Evolutionary conservation across 2,113 vertebrate species (phyloP).

Genomic region (Choloepus hoffmanni): DNA sequence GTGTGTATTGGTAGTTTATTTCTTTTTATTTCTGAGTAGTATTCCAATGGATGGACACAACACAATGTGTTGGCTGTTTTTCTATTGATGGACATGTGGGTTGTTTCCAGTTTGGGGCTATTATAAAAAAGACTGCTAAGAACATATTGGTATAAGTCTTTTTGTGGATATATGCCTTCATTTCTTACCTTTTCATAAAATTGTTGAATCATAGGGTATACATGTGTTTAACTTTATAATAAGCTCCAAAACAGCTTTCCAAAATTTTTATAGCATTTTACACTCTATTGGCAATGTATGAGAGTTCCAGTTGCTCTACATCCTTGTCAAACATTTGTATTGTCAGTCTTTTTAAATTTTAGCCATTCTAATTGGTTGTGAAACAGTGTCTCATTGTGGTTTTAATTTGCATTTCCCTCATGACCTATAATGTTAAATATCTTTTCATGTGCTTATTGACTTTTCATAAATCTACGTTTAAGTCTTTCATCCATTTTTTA

Average conservation of each 20-base stretch:
- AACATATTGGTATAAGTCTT: neutral
- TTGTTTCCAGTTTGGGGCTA: neutral
- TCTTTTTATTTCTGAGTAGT: neutral
- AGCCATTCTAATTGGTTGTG: neutral
- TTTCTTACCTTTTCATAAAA: neutral
- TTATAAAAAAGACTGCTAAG: neutral
- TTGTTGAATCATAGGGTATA: neutral
- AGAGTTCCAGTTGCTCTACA: neutral
- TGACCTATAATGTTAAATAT: neutral
- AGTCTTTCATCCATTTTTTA: neutral
- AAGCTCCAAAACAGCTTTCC: neutral
- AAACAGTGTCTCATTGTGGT: neutral
- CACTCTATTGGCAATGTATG: neutral
- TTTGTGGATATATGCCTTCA: neutral
- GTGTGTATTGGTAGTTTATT: neutral
- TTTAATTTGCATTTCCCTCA: constrained; percentile 17
- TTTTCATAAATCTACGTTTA: neutral
- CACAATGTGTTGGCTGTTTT: neutral
- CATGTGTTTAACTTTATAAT: neutral
- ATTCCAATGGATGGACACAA: neutral
- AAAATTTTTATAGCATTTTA: constrained; percentile 19
- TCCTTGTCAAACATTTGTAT: neutral
- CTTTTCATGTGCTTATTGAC: neutral
- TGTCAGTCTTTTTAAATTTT: neutral
- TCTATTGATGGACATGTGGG: neutral